Percentiles rank a stretch among this genome's conserved stretches.
Conservation (phyloP, 1,140 invertebrate species). For the Eueides isabella region DNA sequence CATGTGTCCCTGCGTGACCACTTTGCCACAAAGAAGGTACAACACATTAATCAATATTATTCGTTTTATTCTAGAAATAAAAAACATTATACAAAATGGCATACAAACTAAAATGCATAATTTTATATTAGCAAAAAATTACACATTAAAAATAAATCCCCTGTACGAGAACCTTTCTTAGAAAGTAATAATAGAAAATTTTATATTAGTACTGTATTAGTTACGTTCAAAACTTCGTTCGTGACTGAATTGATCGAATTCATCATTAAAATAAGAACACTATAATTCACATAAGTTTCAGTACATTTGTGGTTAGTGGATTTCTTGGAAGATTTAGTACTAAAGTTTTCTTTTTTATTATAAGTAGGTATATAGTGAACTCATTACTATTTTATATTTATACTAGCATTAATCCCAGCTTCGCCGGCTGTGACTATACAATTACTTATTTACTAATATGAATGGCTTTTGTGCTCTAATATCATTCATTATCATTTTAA, state of each 20-base stretch:
- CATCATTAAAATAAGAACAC: slow-evolving; percentile 24
- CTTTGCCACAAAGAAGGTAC: no score
- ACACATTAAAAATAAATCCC: neutral
- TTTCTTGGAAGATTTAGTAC: slow-evolving; percentile 18
- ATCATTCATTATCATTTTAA: no score
- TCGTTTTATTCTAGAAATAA: no score
- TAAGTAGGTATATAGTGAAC: neutral
- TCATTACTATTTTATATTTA: no score
- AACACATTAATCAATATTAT: no score
- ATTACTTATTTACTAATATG: no score
- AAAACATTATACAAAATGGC: no score
- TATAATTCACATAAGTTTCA: slow-evolving; percentile 17
- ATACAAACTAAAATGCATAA: neutral
- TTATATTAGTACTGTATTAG: slow-evolving; percentile 15
- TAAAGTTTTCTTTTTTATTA: neutral
- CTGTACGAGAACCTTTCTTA: slow-evolving; percentile 7
- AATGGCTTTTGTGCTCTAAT: no score
- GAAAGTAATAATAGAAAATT: neutral
- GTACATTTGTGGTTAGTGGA: slow-evolving; percentile 8
- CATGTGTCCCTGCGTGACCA: no score
- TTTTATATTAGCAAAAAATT: neutral
- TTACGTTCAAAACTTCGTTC: slow-evolving; percentile 1
- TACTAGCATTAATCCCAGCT: no score
- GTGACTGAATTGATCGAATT: slow-evolving; percentile 19
- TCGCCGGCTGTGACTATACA: no score